A percentile compares a stretch with the other conserved stretches of the same genome.
Evolutionary conservation across 2,797 vertebrate genomes (phyloP).

Genomic region (Anas capensis): DNA sequence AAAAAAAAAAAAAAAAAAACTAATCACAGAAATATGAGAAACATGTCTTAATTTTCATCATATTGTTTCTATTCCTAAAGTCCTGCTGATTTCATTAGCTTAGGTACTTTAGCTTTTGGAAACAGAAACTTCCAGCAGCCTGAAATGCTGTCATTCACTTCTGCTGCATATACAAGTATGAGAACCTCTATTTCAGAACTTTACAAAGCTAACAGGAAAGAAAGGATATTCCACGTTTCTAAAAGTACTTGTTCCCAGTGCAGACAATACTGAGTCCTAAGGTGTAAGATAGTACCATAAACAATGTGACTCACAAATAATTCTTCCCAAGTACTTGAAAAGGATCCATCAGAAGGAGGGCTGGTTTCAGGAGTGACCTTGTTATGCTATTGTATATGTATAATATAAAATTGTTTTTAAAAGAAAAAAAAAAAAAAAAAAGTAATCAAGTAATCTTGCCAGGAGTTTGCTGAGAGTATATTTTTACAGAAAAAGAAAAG

Average conservation of each 20-base stretch:
- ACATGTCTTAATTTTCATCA: neutral
- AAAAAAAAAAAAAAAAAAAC: neutral
- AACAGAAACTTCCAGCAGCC: neutral
- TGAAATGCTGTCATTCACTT: neutral
- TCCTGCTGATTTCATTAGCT: neutral
- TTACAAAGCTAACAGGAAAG: neutral
- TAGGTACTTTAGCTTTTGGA: neutral
- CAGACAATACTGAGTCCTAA: neutral
- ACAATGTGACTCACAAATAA: neutral
- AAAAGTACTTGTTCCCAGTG: neutral
- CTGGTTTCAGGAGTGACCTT: neutral
- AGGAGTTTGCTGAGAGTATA: neutral
- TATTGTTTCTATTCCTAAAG: neutral
- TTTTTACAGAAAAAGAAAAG: constrained; percentile 15
- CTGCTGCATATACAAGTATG: neutral
- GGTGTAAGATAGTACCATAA: neutral
- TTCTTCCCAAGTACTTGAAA: neutral
- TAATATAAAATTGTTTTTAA: neutral
- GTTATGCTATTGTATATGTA: neutral
- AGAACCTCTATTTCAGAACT: neutral
- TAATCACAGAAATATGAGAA: neutral
- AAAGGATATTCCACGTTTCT: neutral
- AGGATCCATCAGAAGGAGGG: neutral
- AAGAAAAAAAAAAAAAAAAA: neutral
- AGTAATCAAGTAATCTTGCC: neutral